Evolutionary conservation across 2,113 vertebrate species (phyloP), one percentile per base, ranked within the genome.

Genomic region (Neomonachus schauinslandi): DNA sequence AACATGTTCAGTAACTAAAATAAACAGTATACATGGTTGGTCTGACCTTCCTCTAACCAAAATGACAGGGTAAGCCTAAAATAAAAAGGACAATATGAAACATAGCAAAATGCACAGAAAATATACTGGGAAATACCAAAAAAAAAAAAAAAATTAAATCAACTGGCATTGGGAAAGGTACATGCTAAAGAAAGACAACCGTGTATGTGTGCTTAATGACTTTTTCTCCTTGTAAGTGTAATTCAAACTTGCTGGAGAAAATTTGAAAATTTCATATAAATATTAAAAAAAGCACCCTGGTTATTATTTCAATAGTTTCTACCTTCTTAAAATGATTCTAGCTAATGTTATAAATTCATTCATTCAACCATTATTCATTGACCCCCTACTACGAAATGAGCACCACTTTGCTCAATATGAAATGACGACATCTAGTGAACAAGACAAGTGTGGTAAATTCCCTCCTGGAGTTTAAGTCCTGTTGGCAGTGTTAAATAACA

Each of bases 31-130:
- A 57, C 26, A 86, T 15, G 13, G 19, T 82, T 94, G 18, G 24
- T 49, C 94, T 92, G 86, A 92, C 42, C 90, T 92, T 95, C 24
- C 65, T 84, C 57, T 82, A 61, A 72, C 77, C 33, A 57, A 93
- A 94, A 95, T 90, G 85, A 94, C 5, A 82, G 11, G 5, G 5
- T 94, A 77, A 87, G 28, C 36, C 57, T 92, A 76, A 96, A 95
- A 94, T 88, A 65, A 94, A 96, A 87, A 67, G 33, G 31, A 74
- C 33, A 65, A 24, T 36, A 67, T 24, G 57, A 91, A 95, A 79
- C 16, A 39, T 13, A 79, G 31, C 46, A 79, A 81, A 67, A 72
- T 26, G 10, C 10, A 72, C n/a, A n/a, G 63, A 80, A 97, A 94
- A 88, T n/a, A 84, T 4, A 71, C 19, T 22, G 33, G 10, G 8